These are phyloP conservation scores for Bombus superbus DNA, from an alignment of 1,140 invertebrate species.

Conservation along the genomic window DNA sequence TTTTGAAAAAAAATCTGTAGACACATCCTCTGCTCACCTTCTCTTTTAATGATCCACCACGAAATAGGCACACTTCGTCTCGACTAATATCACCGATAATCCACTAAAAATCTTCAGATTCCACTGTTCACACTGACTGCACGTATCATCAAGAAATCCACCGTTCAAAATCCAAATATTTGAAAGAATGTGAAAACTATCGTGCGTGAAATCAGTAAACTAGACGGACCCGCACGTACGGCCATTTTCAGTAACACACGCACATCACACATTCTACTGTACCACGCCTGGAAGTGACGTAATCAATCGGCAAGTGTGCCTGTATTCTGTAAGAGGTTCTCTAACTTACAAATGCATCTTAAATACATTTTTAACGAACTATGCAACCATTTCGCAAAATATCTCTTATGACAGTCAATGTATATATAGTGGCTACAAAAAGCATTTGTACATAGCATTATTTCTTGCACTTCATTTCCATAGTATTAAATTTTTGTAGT, in stretches of 20 bases:
- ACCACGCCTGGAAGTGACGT: slow-evolving; percentile 76
- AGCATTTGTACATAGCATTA: too few species aligned
- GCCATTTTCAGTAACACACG: slow-evolving; percentile 78
- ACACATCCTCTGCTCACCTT: slow-evolving; percentile 47
- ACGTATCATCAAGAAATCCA: background rate
- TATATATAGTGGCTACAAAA: too few species aligned
- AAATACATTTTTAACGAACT: background rate
- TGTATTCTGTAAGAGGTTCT: slow-evolving; percentile 33
- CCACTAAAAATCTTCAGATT: background rate
- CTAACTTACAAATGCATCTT: slow-evolving; percentile 36
- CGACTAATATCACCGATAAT: slow-evolving; percentile 17
- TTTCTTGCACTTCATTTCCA: too few species aligned
- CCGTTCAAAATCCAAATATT: background rate
- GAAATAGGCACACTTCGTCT: slow-evolving; percentile 48
- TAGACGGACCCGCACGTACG: slow-evolving; percentile 65
- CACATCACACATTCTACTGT: slow-evolving; percentile 62
- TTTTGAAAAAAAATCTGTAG: slow-evolving; percentile 33
- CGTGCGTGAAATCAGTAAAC: slow-evolving; percentile 54
- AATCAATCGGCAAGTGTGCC: slow-evolving; percentile 60
- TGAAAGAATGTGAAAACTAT: slow-evolving; percentile 40
- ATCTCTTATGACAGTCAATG: background rate
- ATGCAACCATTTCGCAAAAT: background rate
- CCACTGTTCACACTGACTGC: slow-evolving; percentile 1
- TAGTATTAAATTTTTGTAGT: too few species aligned
- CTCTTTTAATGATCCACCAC: slow-evolving; percentile 44